A percentile compares a stretch with the other conserved stretches of the same genome.
Conservation (phyloP, 2,797 vertebrate species). For the Sebastes dallii region DNA sequence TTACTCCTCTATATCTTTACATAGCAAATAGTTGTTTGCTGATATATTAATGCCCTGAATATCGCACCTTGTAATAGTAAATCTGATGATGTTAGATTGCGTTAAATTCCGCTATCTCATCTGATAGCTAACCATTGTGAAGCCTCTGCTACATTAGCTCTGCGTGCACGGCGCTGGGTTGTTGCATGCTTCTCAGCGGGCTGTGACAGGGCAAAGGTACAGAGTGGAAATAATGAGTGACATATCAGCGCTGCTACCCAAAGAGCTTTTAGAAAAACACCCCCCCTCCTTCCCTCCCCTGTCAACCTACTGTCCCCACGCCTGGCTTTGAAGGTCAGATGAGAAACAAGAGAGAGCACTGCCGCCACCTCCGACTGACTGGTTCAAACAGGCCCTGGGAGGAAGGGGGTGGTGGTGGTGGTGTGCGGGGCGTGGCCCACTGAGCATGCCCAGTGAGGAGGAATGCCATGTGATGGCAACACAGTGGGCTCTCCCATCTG, state of each 20-base stretch:
- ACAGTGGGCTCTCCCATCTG: conserved; percentile 88
- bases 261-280: conserved; percentile 69
- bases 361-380: conserved; percentile 62
- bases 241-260: conserved; percentile 62
- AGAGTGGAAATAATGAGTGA: conserved; percentile 75
- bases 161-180: conserved; percentile 21
- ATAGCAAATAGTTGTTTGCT: too few relatives aligned
- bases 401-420: conserved; percentile 7
- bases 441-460: conserved; percentile 81
- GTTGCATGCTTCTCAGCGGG: conserved; percentile 45
- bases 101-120: conserved; percentile 1
- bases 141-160: not conserved
- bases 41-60: not conserved
- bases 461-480: conserved; percentile 84
- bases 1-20: too few relatives aligned
- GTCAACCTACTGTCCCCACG: conserved; percentile 60
- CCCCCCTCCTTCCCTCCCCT: conserved; percentile 23
- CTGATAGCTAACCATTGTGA: conserved; percentile 11
- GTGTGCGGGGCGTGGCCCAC: conserved; percentile 58
- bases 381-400: conserved; percentile 75
- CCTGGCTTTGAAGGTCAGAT: conserved; percentile 78
- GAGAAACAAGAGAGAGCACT: conserved; percentile 61
- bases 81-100: not conserved
- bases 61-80: not conserved
- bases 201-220: conserved; percentile 57